Base-by-base conservation (phyloP, 2,888 invertebrate species). In the Dascillus cervinus region DNA sequence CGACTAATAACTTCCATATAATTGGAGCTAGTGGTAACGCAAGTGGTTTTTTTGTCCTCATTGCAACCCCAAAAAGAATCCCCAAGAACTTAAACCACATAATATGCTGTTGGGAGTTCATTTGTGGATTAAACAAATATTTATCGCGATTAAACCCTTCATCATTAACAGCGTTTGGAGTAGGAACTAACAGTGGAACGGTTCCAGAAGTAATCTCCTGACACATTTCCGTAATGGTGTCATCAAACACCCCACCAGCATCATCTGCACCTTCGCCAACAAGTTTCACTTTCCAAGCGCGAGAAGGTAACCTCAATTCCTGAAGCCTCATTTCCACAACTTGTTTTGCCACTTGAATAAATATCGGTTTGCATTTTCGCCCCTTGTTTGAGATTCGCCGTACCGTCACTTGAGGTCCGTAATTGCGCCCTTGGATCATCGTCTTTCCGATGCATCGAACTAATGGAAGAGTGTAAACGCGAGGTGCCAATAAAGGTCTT, bases 221-320 rank as follows among this genome's bases (percentile, higher is more conserved):
- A 49, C 77, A 77, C 74, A 78, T 77, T 57, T 78, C 77, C 1
- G 77, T 77, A 22, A 79, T 76, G 2, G 77, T 79, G 49, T 79
- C 79, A 56, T 79, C 78, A 59, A 78, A 79, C 11, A 78, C 79
- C 3, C 79, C 79, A 1, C 78, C 79, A 2, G 78, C 78, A 58
- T 79, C 79, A 53, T 79, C 78, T 0, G 78, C 78, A 1, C 77
- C 78, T 58, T 78, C 79, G 0, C 77, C 77, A 4, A 78, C 67
- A 14, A 78, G 58, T 54, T 77, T 77, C 28, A 72, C 72, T 60
- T 78, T 78, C 79, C 78, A 78, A 2, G 78, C 77, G 26, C 78
- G 56, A 1, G 76, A 72, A 3, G 77, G 77, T 15, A 79, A 58
- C 11, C 77, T 54, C 20, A 78, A 58, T 30, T 77, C 75, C 20